A percentile compares a stretch with the other conserved stretches of the same genome.
Evolutionary conservation across 2,888 invertebrate species (phyloP).

Genomic region (Hololepta plana): DNA sequence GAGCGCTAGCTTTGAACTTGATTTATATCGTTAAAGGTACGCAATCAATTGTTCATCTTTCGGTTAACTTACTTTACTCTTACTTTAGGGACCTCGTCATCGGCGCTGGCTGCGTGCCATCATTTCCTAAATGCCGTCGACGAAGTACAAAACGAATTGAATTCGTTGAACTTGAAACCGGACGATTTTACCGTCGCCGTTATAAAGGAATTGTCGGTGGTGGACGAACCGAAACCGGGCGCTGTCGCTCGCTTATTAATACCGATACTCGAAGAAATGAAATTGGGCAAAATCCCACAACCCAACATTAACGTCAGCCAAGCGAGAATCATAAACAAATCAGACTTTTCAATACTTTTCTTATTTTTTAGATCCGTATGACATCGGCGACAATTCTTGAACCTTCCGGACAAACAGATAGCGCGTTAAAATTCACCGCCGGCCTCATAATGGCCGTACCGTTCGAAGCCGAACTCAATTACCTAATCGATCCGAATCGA

Average conservation of each 20-base stretch:
- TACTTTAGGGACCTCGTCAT: too few relatives aligned
- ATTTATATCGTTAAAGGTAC: conserved; percentile 43
- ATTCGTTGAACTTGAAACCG: conserved; percentile 37
- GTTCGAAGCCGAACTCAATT: conserved; percentile 70
- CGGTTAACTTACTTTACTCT: too few relatives aligned
- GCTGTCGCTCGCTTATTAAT: conserved; percentile 59
- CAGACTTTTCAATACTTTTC: conserved; percentile 1
- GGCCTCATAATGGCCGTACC: conserved; percentile 77
- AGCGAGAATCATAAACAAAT: conserved; percentile 4
- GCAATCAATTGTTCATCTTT: too few relatives aligned
- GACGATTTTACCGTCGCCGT: conserved; percentile 68
- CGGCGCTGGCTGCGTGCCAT: conserved; percentile 55
- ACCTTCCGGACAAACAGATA: conserved; percentile 64
- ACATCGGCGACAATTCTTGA: conserved; percentile 68
- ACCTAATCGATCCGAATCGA: conserved; percentile 53
- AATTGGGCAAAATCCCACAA: conserved; percentile 44
- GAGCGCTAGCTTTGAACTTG: conserved; percentile 65
- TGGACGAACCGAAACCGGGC: conserved; percentile 73
- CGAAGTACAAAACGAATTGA: conserved; percentile 32
- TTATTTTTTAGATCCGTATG: conserved; percentile 44
- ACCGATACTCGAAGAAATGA: conserved; percentile 54
- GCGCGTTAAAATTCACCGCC: conserved; percentile 78
- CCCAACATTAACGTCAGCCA: conserved; percentile 43
- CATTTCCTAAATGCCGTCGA: conserved; percentile 48
- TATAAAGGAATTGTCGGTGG: conserved; percentile 55